Conservation (phyloP, 2,113 vertebrate genomes). For the Scopus umbretta region DNA sequence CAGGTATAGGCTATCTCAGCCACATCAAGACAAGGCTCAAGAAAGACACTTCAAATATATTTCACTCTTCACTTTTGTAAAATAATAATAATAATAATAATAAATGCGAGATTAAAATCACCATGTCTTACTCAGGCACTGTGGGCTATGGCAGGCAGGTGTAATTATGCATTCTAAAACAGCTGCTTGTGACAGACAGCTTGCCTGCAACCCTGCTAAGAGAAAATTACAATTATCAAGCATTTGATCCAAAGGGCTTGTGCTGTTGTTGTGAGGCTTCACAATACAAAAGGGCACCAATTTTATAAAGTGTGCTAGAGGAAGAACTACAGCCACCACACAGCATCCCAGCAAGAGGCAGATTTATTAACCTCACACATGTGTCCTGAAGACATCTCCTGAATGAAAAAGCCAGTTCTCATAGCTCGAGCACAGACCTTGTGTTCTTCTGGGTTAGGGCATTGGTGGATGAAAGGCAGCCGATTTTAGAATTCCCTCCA, state of each 20-base stretch:
- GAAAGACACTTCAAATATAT: not conserved
- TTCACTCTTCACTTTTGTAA: not conserved
- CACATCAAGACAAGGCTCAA: not conserved
- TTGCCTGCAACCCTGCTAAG: constrained; percentile 1
- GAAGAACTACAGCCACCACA: not conserved
- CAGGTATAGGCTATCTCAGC: not conserved
- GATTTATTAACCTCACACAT: not conserved
- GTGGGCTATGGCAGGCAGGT: not conserved
- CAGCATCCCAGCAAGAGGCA: not conserved
- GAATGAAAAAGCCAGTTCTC: not conserved
- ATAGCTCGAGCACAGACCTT: not conserved
- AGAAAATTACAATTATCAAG: not conserved
- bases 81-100: not conserved
- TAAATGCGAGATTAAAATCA: not conserved
- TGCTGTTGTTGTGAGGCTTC: not conserved
- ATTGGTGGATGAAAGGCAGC: not conserved
- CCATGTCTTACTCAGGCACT: not conserved
- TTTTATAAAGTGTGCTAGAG: not conserved
- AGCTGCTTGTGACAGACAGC: not conserved
- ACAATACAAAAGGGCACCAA: not conserved
- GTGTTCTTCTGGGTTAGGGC: not conserved
- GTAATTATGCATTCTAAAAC: not conserved
- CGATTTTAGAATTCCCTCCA: not conserved
- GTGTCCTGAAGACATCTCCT: not conserved
- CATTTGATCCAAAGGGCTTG: not conserved